phyloP scores from a whole-genome alignment of 2,888 invertebrate species.

The Stomorhina lunata region DNA sequence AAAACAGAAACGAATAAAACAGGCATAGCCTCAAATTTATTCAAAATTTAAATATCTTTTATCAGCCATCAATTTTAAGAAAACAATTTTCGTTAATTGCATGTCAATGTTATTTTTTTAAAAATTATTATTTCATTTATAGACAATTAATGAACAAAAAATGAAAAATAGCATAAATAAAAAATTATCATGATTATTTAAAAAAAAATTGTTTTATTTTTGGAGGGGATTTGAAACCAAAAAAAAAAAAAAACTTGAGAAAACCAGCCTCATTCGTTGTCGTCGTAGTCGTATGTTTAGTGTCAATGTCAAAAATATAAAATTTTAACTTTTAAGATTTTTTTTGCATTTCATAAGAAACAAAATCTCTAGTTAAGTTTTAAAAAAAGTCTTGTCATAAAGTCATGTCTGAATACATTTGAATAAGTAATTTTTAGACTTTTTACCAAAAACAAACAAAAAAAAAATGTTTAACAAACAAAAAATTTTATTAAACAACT shows the following conservation, averaged over 20 bases:
- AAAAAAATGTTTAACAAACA: neutral
- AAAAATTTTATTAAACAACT: neutral
- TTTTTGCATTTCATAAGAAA: too few species aligned
- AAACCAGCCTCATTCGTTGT: too few species aligned
- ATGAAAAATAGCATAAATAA: too few species aligned
- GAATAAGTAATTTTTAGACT: neutral
- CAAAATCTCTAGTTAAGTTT: too few species aligned
- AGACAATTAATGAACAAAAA: conserved; percentile 3
- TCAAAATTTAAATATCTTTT: too few species aligned
- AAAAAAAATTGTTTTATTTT: neutral
- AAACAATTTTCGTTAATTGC: conserved; percentile 53
- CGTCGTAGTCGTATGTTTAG: conserved; percentile 42
- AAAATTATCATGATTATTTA: conserved; percentile 23
- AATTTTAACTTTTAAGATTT: too few species aligned
- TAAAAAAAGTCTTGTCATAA: conserved; percentile 34
- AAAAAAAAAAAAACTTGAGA: too few species aligned
- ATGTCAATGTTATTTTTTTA: conserved; percentile 53
- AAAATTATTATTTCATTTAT: conserved; percentile 27
- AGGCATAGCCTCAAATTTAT: too few species aligned
- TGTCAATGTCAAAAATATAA: conserved; percentile 61
- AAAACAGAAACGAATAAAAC: too few species aligned
- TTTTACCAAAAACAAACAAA: neutral
- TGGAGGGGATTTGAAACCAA: neutral
- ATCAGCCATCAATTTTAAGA: neutral
- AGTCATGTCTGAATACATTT: conserved; percentile 26